These are phyloP conservation scores for Ischnus inquisitorius DNA, from an alignment of 2,888 invertebrate species.

Conservation along the genomic window DNA sequence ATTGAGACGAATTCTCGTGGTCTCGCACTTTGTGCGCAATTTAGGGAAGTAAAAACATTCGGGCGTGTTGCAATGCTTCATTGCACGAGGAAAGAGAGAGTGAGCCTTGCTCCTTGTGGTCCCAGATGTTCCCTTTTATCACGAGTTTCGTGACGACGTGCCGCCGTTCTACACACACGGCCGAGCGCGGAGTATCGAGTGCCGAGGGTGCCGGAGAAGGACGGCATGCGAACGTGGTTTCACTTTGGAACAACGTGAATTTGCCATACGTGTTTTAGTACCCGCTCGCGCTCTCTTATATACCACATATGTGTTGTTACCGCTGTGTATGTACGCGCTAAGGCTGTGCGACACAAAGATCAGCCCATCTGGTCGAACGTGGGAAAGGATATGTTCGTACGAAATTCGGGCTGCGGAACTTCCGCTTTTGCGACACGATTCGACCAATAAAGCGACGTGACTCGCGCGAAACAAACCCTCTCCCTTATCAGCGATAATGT, in stretches of 20 bases:
- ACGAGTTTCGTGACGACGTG: slow-evolving; percentile 58
- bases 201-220: slow-evolving; percentile 38
- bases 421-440: slow-evolving; percentile 67
- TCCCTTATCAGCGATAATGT: background rate
- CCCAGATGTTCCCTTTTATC: slow-evolving; percentile 65
- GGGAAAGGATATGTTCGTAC: slow-evolving; percentile 80
- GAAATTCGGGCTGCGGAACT: slow-evolving; percentile 59
- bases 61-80: slow-evolving; percentile 44
- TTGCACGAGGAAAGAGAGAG: slow-evolving; percentile 39
- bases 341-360: slow-evolving; percentile 74
- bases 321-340: slow-evolving; percentile 10
- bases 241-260: slow-evolving; percentile 31
- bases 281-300: slow-evolving; percentile 24
- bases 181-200: slow-evolving; percentile 28
- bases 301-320: background rate
- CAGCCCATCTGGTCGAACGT: slow-evolving; percentile 79
- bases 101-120: slow-evolving; percentile 6
- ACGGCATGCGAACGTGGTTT: slow-evolving; percentile 38
- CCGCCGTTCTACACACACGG: slow-evolving; percentile 33
- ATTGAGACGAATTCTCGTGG: background rate
- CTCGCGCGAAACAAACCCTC: slow-evolving; percentile 2
- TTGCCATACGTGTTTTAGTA: slow-evolving; percentile 12
- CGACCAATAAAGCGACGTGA: slow-evolving; percentile 19
- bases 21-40: background rate
- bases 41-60: slow-evolving; percentile 15